Conservation (phyloP, 2,113 vertebrate genomes). For the Reinhardtius hippoglossoides region DNA sequence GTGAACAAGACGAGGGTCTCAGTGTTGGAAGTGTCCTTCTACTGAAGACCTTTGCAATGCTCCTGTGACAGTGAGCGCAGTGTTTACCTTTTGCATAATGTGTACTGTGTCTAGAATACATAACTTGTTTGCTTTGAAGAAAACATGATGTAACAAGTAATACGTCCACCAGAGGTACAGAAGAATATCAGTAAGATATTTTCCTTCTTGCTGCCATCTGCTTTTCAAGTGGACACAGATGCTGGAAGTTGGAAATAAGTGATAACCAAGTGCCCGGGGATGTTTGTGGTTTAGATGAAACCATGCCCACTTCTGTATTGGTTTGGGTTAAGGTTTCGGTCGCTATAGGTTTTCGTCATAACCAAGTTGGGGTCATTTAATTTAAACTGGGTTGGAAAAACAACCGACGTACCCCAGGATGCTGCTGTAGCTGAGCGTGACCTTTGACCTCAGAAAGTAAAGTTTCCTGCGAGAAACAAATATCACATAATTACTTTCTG, state of each 20-base stretch:
- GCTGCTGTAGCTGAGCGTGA: background rate
- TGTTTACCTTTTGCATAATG: background rate
- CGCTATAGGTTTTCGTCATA: no score
- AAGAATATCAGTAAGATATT: background rate
- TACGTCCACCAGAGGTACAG: background rate
- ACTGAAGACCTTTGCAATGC: background rate
- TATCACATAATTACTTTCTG: constrained; percentile 7
- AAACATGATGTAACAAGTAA: background rate
- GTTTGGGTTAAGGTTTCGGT: no score
- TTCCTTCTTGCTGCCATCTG: background rate
- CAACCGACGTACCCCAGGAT: background rate
- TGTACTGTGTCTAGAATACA: background rate
- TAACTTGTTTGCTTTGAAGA: background rate
- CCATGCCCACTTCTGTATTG: no score
- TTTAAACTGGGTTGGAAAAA: background rate
- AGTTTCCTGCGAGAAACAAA: background rate
- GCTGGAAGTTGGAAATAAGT: no score
- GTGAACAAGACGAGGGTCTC: background rate
- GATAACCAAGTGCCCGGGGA: no score
- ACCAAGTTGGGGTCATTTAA: no score
- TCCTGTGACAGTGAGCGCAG: background rate
- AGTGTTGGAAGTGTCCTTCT: background rate
- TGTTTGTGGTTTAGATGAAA: no score
- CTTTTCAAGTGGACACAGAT: background rate
- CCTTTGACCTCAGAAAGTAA: constrained; percentile 2